Base-by-base conservation (phyloP, 23 tunicate genomes). In the Aplidium turbinatum region DNA sequence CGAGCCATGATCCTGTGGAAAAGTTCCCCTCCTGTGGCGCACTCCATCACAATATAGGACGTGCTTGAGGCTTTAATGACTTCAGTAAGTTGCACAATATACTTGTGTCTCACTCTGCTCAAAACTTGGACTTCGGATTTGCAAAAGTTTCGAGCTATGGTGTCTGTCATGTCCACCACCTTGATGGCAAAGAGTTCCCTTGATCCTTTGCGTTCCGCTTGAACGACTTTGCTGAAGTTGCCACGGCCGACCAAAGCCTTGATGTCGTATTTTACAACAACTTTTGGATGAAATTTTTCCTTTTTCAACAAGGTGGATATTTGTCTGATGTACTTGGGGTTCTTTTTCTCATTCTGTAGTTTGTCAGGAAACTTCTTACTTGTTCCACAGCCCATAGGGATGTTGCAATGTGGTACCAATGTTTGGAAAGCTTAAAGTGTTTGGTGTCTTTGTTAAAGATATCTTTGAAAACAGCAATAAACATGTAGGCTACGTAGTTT, bases 231-330 rank as follows among this genome's bases (percentile, higher is more conserved):
- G 48, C 82, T 85, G 63, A 81, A 93, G 47, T 81, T 75, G 1
- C 98, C 98, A 6, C 81, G 83, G 42, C 98, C 94, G 40, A 93
- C 81, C 27, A 93, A 35, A 39, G 98, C 98, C 62, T 77, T 75
- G 28, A 93, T 64, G 6, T 93, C 98, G 40, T 93, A 93, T 76
- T 93, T 93, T 16, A 73, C 75, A 18, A 93, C 74, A 36, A 93
- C 93, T 11, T 94, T 63, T 9, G 93, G 98, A 47, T 93, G 94
- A 56, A 86, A 81, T 68, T 93, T 93, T 29, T 78, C 84, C 0
- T 72, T 66, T n/a, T n/a, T n/a, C n/a, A n/a, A n/a, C n/a, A n/a
- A n/a, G n/a, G n/a, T n/a, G n/a, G n/a, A n/a, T n/a, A n/a, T n/a
- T n/a, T n/a, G n/a, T n/a, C n/a, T n/a, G n/a, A n/a, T n/a, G n/a